Conservation (phyloP, 2,888 invertebrate species). For the Morinoia aosen region DNA sequence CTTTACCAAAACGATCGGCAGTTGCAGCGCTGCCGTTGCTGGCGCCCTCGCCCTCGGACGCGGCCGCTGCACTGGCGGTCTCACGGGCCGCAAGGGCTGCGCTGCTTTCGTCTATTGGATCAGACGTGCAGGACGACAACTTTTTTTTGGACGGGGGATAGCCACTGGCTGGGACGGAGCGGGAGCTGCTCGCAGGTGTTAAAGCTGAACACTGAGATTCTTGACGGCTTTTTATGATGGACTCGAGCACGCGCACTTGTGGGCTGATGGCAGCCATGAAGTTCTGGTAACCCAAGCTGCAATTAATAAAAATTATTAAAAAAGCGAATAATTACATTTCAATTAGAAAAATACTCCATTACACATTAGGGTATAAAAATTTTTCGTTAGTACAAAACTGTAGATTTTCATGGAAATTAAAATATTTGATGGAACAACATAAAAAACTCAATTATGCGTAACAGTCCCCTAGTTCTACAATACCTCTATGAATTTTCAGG, state of each 20-base stretch:
- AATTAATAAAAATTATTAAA: not conserved
- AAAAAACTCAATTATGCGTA: no score
- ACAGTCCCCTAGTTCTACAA: no score
- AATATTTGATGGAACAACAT: no score
- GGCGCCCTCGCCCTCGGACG: not conserved
- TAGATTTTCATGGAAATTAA: no score
- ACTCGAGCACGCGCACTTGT: conserved; percentile 53
- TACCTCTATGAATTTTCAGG: no score
- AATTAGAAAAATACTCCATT: no score
- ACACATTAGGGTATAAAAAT: not conserved
- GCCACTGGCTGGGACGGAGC: conserved; percentile 31
- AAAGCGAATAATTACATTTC: not conserved
- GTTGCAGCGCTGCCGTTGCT: not conserved
- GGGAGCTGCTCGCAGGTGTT: not conserved
- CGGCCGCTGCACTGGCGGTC: not conserved
- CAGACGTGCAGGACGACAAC: not conserved
- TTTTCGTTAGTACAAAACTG: not conserved
- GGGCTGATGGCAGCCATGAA: conserved; percentile 64
- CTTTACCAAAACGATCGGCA: not conserved
- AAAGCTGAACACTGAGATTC: conserved; percentile 9
- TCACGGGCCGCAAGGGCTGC: not conserved
- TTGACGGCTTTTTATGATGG: conserved; percentile 30
- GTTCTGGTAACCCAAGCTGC: conserved; percentile 66
- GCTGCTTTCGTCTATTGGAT: not conserved
- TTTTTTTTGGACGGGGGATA: not conserved